Conservation (phyloP, 2,888 invertebrate genomes). For the Drosophila tanythrix region DNA sequence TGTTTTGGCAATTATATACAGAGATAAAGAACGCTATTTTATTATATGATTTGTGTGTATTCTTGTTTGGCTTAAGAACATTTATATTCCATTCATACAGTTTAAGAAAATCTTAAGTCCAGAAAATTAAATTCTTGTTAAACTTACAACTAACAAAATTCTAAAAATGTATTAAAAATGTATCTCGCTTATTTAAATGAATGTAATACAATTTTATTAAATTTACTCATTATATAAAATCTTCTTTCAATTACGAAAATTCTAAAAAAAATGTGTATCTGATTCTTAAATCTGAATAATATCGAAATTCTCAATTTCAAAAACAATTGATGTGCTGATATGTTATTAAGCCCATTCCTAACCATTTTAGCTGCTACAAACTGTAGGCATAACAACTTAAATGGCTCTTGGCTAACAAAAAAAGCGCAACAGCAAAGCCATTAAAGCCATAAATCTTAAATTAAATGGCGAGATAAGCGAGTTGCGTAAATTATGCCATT, state of each 20-base stretch:
- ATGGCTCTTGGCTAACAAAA: constrained; percentile 13
- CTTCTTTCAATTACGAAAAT: neutral
- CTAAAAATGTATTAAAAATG: neutral
- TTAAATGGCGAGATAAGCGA: constrained; percentile 66
- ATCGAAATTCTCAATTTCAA: neutral
- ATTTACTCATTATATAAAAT: neutral
- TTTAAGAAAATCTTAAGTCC: neutral
- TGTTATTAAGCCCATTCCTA: constrained; percentile 9
- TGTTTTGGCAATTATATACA: neutral
- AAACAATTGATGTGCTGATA: constrained; percentile 8
- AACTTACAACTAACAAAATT: neutral
- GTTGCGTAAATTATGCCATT: constrained; percentile 65
- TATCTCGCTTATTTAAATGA: neutral
- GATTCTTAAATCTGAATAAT: neutral
- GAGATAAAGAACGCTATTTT: neutral
- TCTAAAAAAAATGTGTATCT: neutral
- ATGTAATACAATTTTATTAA: neutral
- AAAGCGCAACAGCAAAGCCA: constrained; percentile 31
- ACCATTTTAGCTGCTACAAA: neutral
- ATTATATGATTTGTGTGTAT: no score
- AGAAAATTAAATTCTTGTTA: neutral
- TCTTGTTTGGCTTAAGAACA: no score
- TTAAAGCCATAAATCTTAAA: constrained; percentile 62
- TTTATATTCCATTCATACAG: no score
- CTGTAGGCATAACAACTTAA: constrained; percentile 6